Base-by-base conservation (phyloP, 2,797 vertebrate genomes). In the Pelochelys cantorii region DNA sequence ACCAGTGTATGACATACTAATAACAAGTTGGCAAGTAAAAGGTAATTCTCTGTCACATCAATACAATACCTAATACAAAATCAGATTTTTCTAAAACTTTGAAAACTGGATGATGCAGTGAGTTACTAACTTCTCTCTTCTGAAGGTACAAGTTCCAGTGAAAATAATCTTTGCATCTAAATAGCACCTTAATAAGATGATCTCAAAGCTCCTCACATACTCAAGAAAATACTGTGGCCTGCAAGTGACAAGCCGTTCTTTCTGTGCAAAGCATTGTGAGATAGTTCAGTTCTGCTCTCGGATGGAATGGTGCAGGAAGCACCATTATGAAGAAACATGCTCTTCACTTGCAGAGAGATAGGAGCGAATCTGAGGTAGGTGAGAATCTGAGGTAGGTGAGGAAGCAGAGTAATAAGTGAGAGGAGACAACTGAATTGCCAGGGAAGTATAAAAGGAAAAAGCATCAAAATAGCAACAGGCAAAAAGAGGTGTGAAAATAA, bases 11-110 rank as follows among this genome's bases (percentile, higher is more conserved):
- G 88, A 90, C 78, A 92, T 52, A 27, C 17, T 84, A 95, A 88
- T 79, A 89, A 84, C 34, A 92, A 94, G 78, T 3, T 94, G 75
- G 42, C 48, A 94, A 90, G 56, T 52, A 77, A 79, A 93, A 94
- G 77, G 25, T 68, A 37, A 82, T 95, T 85, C 85, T 90, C 77
- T 90, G 34, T 83, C 84, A 89, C 52, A 22, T 54, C 89, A 92
- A 85, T 91, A 60, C 20, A 90, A 85, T 25, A 75, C n/a, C 22
- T 92, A 81, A 85, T 10, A 25, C 10, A 93, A 90, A 95, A 94
- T n/a, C 4, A 89, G 59, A 78, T 59, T 93, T 85, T 91, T 86
- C 4, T 54, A 54, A 87, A 84, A 23, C 27, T 86, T 89, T 82
- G 56, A 95, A 60, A 74, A 5, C 65, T 84, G 80, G 52, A 22